Percentiles rank a stretch among this genome's conserved stretches.
These are phyloP conservation scores for Taeniopygia guttata DNA, from an alignment of 2,797 vertebrate species.

Conservation along the genomic window DNA sequence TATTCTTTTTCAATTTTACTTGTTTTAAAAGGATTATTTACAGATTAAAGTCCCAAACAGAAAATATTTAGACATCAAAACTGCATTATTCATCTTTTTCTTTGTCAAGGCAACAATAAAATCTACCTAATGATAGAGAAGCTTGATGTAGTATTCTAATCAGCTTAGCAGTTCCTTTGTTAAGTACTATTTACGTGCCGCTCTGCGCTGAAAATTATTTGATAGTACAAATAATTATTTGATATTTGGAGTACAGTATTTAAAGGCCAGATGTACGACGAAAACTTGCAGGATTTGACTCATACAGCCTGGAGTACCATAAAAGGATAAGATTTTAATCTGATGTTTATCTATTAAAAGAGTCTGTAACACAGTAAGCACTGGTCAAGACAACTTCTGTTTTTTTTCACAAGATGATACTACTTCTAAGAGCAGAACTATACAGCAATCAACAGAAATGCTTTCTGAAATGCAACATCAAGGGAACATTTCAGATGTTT, in stretches of 20 bases:
- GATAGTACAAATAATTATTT: not conserved
- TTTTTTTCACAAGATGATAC: not conserved
- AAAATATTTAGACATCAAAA: not conserved
- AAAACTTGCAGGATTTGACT: not conserved
- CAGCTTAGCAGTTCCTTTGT: not conserved
- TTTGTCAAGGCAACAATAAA: not conserved
- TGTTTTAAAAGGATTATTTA: not conserved
- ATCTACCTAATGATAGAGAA: not conserved
- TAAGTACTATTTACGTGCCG: not conserved
- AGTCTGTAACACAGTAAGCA: not conserved
- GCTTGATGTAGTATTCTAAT: not conserved
- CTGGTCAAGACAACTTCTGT: not conserved
- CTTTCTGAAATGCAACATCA: not conserved
- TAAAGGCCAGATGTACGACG: not conserved
- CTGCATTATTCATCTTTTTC: not conserved
- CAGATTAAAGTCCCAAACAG: not conserved
- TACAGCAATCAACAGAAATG: not conserved
- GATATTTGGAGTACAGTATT: not conserved
- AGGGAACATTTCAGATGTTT: not conserved
- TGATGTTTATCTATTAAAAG: not conserved
- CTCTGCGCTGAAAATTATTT: not conserved
- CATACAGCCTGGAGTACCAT: not conserved
- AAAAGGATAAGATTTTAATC: constrained; percentile 6
- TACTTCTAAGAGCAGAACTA: not conserved
- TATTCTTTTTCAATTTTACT: not conserved